A percentile compares a stretch with the other conserved stretches of the same genome.
Evolutionary conservation across 2,888 invertebrate genomes (phyloP).

Genomic region (Doris montereyensis): DNA sequence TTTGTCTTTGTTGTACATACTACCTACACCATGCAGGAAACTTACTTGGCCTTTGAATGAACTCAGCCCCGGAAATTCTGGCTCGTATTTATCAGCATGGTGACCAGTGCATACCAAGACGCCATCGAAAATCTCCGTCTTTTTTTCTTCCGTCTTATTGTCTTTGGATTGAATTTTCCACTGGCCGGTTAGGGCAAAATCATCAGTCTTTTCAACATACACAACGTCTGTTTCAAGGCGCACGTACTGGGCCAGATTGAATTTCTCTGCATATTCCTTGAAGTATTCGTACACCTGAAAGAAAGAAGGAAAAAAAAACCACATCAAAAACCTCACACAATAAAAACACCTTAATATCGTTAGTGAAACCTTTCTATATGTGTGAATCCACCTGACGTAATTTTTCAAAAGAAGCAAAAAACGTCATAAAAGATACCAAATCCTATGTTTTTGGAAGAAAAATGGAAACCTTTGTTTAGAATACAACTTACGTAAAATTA

Average conservation of each 20-base stretch:
- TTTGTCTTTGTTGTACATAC: too few species aligned
- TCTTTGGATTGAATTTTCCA: conserved; percentile 59
- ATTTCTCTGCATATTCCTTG: conserved; percentile 67
- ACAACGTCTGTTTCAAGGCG: conserved; percentile 61
- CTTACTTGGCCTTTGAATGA: conserved; percentile 58
- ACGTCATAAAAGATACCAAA: too few species aligned
- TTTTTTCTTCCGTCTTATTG: conserved; percentile 49
- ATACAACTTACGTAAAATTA: too few species aligned
- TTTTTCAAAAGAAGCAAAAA: too few species aligned
- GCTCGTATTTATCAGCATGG: conserved; percentile 55
- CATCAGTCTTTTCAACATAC: conserved; percentile 44
- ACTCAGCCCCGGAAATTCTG: conserved; percentile 54
- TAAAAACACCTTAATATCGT: background rate
- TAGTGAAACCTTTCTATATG: too few species aligned
- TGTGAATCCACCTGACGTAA: too few species aligned
- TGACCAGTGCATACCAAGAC: conserved; percentile 66
- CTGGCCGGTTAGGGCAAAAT: conserved; percentile 58
- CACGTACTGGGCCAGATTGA: conserved; percentile 63
- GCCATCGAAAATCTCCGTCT: conserved; percentile 55
- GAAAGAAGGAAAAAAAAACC: background rate
- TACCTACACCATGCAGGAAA: too few species aligned
- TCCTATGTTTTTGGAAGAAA: too few species aligned
- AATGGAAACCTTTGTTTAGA: too few species aligned
- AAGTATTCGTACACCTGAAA: conserved; percentile 61
- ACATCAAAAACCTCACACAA: background rate